Base-by-base conservation (phyloP, 2,888 invertebrate species). In the Apodemia zela region DNA sequence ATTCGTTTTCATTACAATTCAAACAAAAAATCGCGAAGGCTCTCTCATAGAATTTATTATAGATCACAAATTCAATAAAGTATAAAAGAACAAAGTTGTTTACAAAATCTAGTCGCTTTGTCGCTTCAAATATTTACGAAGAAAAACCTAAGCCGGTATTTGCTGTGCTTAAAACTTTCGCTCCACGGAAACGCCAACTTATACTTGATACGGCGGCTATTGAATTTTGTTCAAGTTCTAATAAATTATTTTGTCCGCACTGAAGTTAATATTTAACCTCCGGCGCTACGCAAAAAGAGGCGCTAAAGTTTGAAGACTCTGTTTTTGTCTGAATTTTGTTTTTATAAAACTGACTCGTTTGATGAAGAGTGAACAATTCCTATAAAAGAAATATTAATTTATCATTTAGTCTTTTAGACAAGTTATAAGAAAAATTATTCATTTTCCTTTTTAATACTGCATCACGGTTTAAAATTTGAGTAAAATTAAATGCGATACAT, bases 91-190 rank as follows among this genome's bases (percentile, higher is more conserved):
- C 49, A 62, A 57, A 65, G 42, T 54, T 54, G 25, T 57, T 29
- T 15, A 29, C 57, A 49, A 59, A 63, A 66, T 69, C 60, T 63
- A 63, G 66, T 60, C 65, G 60, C 63, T 69, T 65, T 60, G 65
- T 67, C 63, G 65, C 63, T 63, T 63, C 65, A 66, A 66, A 63
- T 66, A 65, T 68, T 66, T 67, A 69, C 67, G 64, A 62, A 68
- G 68, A 66, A 67, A 70, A 69, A 70, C 66, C 68, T 66, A 59
- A 66, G 65, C 67, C 66, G 64, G 62, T 67, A 66, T 70, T 67
- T 66, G 63, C 66, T 67, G 63, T 65, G 69, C 66, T 67, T 68
- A 67, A 65, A 67, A 68, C 63, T 70, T 66, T 59, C 18, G 49
- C 29, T 62, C 65, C 65, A 66, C 57, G 63, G 63, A 66, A 68